These are phyloP conservation scores for Vespertilio murinus DNA, from an alignment of 2,797 vertebrate genomes.

Conservation along the genomic window DNA sequence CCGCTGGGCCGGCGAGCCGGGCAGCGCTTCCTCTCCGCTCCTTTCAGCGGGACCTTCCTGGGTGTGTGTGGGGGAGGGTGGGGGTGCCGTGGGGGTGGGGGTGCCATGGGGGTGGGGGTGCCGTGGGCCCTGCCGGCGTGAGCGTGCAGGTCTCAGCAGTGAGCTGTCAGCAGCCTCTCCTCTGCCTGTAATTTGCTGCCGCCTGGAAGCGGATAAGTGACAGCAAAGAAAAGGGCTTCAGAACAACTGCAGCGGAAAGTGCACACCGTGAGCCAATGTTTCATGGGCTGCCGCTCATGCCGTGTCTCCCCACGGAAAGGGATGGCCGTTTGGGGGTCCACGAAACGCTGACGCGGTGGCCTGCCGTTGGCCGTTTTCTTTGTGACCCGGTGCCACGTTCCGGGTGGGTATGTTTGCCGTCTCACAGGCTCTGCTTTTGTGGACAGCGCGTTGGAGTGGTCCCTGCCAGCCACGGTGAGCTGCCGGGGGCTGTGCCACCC, in stretches of 20 bases:
- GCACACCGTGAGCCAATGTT: neutral
- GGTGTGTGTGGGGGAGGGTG: neutral
- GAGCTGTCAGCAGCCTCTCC: conserved; percentile 45
- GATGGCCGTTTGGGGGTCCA: neutral
- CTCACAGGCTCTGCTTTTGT: neutral
- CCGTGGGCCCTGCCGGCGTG: neutral
- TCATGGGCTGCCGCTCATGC: neutral
- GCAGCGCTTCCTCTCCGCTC: neutral
- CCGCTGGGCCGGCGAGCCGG: too few relatives aligned
- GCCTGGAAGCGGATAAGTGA: conserved; percentile 53
- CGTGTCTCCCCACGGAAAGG: neutral
- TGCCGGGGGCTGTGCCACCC: neutral
- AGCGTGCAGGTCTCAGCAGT: neutral
- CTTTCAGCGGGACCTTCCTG: neutral
- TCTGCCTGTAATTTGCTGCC: conserved; percentile 48
- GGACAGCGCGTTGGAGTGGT: neutral
- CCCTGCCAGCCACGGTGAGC: neutral
- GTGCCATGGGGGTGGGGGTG: neutral
- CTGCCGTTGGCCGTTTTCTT: neutral
- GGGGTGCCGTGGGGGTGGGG: neutral
- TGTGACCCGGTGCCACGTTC: neutral
- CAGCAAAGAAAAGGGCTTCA: conserved; percentile 46
- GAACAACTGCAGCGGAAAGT: conserved; percentile 55
- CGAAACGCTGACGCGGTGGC: neutral
- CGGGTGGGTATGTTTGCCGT: neutral